These are phyloP conservation scores for Ophion costatus DNA, from an alignment of 2,888 invertebrate species.

Conservation along the genomic window DNA sequence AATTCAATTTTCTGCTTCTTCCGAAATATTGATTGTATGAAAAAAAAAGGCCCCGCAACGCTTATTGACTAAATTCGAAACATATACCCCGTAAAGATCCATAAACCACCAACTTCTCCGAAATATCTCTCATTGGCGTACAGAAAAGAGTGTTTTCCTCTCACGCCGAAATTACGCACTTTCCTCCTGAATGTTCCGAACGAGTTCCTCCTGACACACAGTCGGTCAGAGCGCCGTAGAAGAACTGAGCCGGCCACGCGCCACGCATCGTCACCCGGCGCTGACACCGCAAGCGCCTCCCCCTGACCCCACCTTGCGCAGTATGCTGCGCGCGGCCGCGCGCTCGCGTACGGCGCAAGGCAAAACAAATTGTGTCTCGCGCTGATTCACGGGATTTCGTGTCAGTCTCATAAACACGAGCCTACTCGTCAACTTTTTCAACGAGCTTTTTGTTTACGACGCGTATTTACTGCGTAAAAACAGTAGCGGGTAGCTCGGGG, in stretches of 20 bases:
- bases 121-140: no score
- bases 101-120: no score
- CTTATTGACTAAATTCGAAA: no score
- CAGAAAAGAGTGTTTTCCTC: no score
- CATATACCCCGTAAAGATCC: no score
- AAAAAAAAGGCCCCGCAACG: no score
- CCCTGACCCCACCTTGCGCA: background rate
- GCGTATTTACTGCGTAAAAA: conserved; percentile 29
- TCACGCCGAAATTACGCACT: no score
- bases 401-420: conserved; percentile 46
- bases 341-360: background rate
- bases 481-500: conserved; percentile 17
- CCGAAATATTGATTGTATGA: no score
- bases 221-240: background rate
- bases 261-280: background rate
- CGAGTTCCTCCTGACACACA: background rate
- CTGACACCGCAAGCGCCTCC: background rate
- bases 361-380: conserved; percentile 17
- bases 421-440: conserved; percentile 48
- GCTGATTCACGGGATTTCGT: conserved; percentile 41
- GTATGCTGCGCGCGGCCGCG: background rate
- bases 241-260: background rate
- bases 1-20: no score
- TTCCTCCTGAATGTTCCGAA: no score
- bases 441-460: conserved; percentile 56